Evolutionary conservation across 2,888 invertebrate species (phyloP), one percentile per base, ranked within the genome.

Genomic region (Unio pictorum): DNA sequence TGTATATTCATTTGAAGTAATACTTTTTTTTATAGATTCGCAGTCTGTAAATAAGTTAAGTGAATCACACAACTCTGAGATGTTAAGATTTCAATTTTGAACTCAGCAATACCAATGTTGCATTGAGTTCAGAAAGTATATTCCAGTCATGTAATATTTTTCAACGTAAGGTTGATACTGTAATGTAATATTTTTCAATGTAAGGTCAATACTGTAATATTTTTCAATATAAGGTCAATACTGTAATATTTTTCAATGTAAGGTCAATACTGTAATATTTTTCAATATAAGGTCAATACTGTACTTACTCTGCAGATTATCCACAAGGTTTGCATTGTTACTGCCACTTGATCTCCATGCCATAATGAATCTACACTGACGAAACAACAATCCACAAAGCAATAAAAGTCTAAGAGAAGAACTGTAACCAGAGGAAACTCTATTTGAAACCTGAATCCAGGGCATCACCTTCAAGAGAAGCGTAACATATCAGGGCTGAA

Each of bases 271-370:
- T 45, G 15, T 45, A 15, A 45, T 45, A 45, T 45, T 45, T 45
- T 11, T 45, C 26, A 57, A 8, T 4, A 28, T 20, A 28, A 28
- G 11, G 26, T 59, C 2, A 4, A 61, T 65, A 45, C n/a, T 23
- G 59, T 26, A 74, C 82, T 76, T 81, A 86, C 86, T 78, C 30
- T 80, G 76, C 60, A 87, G 70, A 62, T 87, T 87, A 34, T 86
- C 84, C 30, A 87, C 79, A 8, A 87, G 79, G 63, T 87, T 81
- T 15, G 76, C 66, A 71, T 87, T 84, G 73, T 67, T 82, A 60
- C 68, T 84, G 26, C 86, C 86, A 79, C 86, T 85, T 28, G 86
- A 87, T 66, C 84, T 70, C 86, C 86, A 87, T 23, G 86, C 86
- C 86, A 87, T 86, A 20, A 67, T 74, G 23, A 61, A 55, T 61